These are phyloP conservation scores for Neotragus pygmaeus DNA, from an alignment of 2,113 vertebrate species.

Conservation along the genomic window DNA sequence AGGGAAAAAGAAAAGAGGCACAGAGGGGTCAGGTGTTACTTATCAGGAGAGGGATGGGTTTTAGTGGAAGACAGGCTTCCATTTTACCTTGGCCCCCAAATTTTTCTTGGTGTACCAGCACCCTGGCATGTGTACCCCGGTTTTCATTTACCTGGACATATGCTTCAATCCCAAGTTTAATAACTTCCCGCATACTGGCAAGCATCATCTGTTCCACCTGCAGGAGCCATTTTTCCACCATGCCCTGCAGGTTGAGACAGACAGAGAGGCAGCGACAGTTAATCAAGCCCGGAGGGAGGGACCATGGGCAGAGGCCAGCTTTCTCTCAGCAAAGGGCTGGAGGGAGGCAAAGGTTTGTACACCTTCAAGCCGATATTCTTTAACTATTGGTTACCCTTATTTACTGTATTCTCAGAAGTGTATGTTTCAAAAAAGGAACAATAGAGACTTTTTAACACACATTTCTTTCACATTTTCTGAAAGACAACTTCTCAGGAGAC, in stretches of 20 bases:
- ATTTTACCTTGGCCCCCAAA: background rate
- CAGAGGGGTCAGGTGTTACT: background rate
- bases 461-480: conserved; percentile 11
- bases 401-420: background rate
- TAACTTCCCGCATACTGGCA: conserved; percentile 84
- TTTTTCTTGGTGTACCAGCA: background rate
- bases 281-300: background rate
- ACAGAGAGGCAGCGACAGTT: background rate
- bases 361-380: background rate
- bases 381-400: background rate
- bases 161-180: conserved; percentile 82
- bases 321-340: background rate
- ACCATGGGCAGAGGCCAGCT: background rate
- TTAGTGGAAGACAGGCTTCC: background rate
- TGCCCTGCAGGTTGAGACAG: conserved; percentile 81
- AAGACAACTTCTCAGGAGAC: background rate
- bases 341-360: background rate
- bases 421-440: background rate
- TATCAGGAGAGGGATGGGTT: background rate
- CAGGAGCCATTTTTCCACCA: conserved; percentile 95
- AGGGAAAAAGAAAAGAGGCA: background rate
- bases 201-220: conserved; percentile 92
- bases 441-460: background rate
- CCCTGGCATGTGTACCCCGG: fast-evolving
- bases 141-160: conserved; percentile 84